Percentiles rank a stretch among this genome's conserved stretches.
These are phyloP conservation scores for Indicator maculatus DNA, from an alignment of 2,113 vertebrate genomes.

Conservation along the genomic window DNA sequence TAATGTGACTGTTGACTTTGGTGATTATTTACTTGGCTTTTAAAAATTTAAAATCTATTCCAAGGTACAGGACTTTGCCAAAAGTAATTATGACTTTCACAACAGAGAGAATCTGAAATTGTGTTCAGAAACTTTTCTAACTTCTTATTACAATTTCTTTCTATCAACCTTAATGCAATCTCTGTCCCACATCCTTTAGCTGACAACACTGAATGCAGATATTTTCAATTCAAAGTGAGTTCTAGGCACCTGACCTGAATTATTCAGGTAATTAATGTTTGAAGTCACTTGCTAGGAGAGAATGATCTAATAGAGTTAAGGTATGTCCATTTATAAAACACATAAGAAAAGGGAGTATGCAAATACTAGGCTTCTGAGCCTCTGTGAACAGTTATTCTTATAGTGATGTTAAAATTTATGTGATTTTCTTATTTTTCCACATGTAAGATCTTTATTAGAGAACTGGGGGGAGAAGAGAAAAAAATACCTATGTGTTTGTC, in stretches of 20 bases:
- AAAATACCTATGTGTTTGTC: not conserved
- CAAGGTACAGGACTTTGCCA: not conserved
- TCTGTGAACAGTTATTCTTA: not conserved
- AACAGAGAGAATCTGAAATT: not conserved
- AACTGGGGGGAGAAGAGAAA: not conserved
- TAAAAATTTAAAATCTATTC: not conserved
- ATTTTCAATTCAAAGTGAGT: not conserved
- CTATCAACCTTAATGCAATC: not conserved
- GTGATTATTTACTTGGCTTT: slow-evolving; percentile 21
- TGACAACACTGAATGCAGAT: not conserved
- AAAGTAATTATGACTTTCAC: not conserved
- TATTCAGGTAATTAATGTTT: slow-evolving; percentile 11
- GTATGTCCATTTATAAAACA: not conserved
- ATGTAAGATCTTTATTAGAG: not conserved
- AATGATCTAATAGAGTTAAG: not conserved
- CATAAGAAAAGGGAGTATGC: not conserved
- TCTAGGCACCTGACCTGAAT: not conserved
- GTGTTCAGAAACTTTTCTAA: not conserved
- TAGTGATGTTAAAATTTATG: not conserved
- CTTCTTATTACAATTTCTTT: not conserved
- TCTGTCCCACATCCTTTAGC: not conserved
- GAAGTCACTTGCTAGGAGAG: not conserved
- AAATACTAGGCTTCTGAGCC: not conserved
- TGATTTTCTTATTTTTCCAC: not conserved
- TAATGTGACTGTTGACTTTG: not conserved